phyloP scores from a whole-genome alignment of 2,888 invertebrate genomes.

The Cylloceria caligata region DNA sequence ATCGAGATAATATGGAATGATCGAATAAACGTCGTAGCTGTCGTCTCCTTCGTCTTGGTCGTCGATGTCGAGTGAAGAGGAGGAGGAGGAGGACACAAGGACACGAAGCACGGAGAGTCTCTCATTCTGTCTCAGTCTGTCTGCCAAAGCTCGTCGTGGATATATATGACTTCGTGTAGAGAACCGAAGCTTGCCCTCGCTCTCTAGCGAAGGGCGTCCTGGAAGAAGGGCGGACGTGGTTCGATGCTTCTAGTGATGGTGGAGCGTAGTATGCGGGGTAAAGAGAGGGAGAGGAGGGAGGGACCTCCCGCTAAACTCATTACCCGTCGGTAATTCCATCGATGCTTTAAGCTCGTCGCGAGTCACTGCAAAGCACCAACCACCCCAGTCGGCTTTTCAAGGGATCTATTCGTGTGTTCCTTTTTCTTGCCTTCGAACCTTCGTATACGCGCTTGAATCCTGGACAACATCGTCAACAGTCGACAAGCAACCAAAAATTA shows the following conservation, averaged over 20 bases:
- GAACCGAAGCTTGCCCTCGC: conserved; percentile 51
- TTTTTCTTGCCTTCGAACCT: conserved; percentile 49
- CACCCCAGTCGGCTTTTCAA: conserved; percentile 69
- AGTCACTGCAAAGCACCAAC: conserved; percentile 40
- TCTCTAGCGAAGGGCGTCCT: conserved; percentile 49
- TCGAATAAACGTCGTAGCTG: conserved; percentile 76
- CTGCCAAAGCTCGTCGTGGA: conserved; percentile 42
- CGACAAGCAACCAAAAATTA: background rate
- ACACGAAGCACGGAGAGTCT: conserved; percentile 10
- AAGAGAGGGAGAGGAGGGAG: conserved; percentile 52
- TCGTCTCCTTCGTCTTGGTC: conserved; percentile 62
- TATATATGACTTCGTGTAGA: conserved; percentile 44
- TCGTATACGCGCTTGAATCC: conserved; percentile 62
- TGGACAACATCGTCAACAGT: conserved; percentile 17
- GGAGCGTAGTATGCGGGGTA: conserved; percentile 17
- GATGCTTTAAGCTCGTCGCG: conserved; percentile 79
- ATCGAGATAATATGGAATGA: conserved; percentile 77
- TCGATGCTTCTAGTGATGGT: conserved; percentile 34
- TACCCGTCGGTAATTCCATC: conserved; percentile 83
- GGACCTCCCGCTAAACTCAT: conserved; percentile 81
- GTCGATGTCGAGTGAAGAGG: conserved; percentile 51
- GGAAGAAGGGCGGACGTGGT: conserved; percentile 43
- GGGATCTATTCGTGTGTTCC: conserved; percentile 73
- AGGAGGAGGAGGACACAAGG: conserved; percentile 49
- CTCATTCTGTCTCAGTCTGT: conserved; percentile 46